Conservation (phyloP, 2,113 vertebrate species). For the Mesoclemmys tuberculata region DNA sequence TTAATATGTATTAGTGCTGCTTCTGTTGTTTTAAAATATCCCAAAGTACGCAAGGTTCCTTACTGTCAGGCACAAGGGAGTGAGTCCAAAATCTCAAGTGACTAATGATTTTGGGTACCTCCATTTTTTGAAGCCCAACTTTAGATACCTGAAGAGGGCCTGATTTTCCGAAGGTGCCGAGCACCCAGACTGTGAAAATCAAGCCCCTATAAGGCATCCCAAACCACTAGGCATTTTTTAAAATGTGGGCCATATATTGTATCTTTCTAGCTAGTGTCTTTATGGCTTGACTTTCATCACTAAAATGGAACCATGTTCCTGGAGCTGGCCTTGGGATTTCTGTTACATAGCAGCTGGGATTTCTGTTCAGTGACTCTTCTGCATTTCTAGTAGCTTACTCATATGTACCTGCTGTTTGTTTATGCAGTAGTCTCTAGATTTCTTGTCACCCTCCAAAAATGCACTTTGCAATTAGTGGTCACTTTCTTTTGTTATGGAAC, state of each 20-base stretch:
- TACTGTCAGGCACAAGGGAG: neutral
- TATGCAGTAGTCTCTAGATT: neutral
- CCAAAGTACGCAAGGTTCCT: fast-evolving
- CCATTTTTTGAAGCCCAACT: fast-evolving
- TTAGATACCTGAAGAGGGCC: neutral
- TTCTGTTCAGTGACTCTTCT: neutral
- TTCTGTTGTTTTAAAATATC: neutral
- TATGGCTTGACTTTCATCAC: neutral
- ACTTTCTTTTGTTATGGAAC: neutral
- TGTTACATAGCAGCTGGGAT: neutral
- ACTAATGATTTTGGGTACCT: neutral
- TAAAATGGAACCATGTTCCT: fast-evolving
- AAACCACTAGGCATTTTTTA: neutral
- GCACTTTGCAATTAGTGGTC: neutral
- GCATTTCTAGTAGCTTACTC: neutral
- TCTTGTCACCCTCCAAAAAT: neutral
- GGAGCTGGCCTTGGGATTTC: neutral
- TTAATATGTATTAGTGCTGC: neutral
- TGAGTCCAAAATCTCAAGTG: neutral
- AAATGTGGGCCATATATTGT: neutral
- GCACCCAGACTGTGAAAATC: fast-evolving
- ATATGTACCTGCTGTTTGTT: neutral
- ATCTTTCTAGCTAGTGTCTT: neutral
- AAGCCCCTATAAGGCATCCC: neutral
- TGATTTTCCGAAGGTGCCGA: neutral